These are phyloP conservation scores for Acleris cristana DNA, from an alignment of 2,888 invertebrate species.

Conservation along the genomic window DNA sequence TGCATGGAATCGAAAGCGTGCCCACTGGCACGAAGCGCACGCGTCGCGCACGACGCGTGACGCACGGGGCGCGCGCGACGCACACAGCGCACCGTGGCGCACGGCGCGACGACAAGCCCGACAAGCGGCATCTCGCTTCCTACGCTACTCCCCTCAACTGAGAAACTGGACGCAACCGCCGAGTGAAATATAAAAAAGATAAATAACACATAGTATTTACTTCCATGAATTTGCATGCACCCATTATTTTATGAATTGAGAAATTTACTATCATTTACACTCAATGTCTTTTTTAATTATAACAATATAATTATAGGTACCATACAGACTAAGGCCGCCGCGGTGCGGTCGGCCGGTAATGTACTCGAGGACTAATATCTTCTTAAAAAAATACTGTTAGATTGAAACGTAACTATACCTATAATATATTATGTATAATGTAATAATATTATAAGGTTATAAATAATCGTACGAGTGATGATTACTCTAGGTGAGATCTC, in stretches of 20 bases:
- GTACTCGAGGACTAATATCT: conserved; percentile 84
- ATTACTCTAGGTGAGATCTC: conserved; percentile 83
- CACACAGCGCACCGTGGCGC: conserved; percentile 31
- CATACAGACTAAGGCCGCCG: conserved; percentile 76
- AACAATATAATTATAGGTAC: conserved; percentile 72
- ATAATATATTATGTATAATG: conserved; percentile 77
- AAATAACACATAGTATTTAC: conserved; percentile 81
- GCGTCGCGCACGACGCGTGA: conserved; percentile 34
- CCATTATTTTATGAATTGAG: conserved; percentile 81
- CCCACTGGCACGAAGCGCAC: conserved; percentile 37
- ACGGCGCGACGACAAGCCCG: conserved; percentile 28
- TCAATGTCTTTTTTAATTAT: conserved; percentile 81
- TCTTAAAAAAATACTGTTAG: conserved; percentile 85
- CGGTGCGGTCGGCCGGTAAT: conserved; percentile 72
- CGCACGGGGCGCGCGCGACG: conserved; percentile 16
- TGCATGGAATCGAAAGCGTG: conserved; percentile 57
- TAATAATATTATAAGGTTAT: conserved; percentile 76
- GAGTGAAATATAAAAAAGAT: conserved; percentile 83
- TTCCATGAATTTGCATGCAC: conserved; percentile 82
- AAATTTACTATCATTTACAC: conserved; percentile 80
- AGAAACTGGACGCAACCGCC: conserved; percentile 76
- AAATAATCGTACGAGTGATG: conserved; percentile 75
- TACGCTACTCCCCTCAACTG: conserved; percentile 61
- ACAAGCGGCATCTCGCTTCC: conserved; percentile 45
- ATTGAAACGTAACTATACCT: conserved; percentile 83